These are phyloP conservation scores for Zosterops japonicus DNA, from an alignment of 2,113 vertebrate genomes.

Conservation along the genomic window DNA sequence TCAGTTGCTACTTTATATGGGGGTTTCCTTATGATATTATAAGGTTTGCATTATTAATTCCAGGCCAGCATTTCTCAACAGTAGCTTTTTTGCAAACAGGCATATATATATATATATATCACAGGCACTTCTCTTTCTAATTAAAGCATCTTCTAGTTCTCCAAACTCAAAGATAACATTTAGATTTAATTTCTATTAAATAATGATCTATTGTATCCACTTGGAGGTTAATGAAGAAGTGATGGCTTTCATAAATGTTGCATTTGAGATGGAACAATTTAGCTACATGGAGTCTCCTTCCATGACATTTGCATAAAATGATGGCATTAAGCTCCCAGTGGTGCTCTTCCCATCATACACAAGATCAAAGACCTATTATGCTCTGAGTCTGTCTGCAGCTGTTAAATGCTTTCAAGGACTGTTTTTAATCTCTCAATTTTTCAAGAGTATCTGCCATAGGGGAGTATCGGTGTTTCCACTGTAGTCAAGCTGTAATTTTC, in stretches of 20 bases:
- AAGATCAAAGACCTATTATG: slow-evolving; percentile 41
- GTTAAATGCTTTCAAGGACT: neutral
- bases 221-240: neutral
- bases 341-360: slow-evolving; percentile 1
- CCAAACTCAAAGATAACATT: neutral
- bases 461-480: neutral
- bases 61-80: neutral
- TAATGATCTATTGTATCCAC: neutral
- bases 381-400: slow-evolving; percentile 8
- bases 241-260: slow-evolving; percentile 21
- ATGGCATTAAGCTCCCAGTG: slow-evolving; percentile 30
- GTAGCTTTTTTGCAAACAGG: neutral
- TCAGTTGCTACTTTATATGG: neutral
- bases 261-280: neutral
- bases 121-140: neutral
- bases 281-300: neutral
- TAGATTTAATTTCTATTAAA: neutral
- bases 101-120: neutral
- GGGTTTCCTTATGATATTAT: neutral
- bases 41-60: neutral
- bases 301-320: slow-evolving; percentile 21
- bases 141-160: neutral
- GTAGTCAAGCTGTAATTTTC: neutral
- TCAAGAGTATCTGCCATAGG: neutral
- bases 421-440: neutral